These are phyloP conservation scores for Myotis daubentonii DNA, from an alignment of 2,797 vertebrate genomes.

Conservation along the genomic window DNA sequence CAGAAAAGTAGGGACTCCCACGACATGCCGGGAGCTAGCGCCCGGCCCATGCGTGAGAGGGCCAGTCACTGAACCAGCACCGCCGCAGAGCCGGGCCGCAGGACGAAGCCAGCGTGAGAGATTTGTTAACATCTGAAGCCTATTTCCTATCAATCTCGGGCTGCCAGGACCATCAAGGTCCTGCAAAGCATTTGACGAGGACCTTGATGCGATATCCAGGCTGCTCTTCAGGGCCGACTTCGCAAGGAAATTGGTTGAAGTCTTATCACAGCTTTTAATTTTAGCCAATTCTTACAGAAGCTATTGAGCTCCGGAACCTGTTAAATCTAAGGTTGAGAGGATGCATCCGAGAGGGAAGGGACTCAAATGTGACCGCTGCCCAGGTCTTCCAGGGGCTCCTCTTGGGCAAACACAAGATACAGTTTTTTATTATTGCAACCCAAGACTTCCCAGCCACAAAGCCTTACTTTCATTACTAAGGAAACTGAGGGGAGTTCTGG, in stretches of 20 bases:
- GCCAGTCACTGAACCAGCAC: not conserved
- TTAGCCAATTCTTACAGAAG: not conserved
- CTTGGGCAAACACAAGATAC: not conserved
- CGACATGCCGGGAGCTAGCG: not conserved
- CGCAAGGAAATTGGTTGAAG: not conserved
- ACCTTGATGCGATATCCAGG: not conserved
- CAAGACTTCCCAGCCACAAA: not conserved
- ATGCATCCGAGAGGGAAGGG: not conserved
- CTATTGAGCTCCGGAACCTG: constrained; percentile 10
- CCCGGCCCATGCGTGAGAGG: not conserved
- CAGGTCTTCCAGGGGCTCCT: not conserved
- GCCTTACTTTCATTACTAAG: not conserved
- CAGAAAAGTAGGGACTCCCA: not conserved
- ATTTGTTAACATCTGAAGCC: not conserved
- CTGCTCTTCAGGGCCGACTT: constrained; percentile 33
- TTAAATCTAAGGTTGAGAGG: not conserved
- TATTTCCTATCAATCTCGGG: not conserved
- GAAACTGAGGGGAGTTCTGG: not conserved
- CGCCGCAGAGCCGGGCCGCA: not conserved
- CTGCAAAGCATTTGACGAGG: not conserved
- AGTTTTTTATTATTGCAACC: not conserved
- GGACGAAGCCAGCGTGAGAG: not conserved
- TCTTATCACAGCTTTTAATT: constrained; percentile 37
- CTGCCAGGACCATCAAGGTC: not conserved
- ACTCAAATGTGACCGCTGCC: not conserved